phyloP scores from a whole-genome alignment of 2,113 vertebrate genomes.

The Trichechus manatus region DNA sequence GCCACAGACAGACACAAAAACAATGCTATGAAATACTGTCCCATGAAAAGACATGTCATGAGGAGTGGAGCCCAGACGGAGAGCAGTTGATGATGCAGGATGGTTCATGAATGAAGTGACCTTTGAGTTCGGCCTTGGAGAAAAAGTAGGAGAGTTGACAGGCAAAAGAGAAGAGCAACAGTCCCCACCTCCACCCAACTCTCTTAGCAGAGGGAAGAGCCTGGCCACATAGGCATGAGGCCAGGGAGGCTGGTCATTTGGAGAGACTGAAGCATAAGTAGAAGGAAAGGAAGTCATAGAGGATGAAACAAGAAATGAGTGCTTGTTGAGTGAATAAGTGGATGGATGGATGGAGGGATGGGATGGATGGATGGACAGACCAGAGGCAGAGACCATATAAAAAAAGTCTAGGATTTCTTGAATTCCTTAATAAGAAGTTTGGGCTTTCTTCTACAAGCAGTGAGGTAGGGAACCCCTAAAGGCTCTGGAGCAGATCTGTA shows the following conservation, averaged over 20 bases:
- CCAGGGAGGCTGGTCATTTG: background rate
- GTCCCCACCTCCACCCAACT: no score
- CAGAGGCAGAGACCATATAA: background rate
- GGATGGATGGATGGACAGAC: background rate
- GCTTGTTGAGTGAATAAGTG: background rate
- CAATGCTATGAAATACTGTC: background rate
- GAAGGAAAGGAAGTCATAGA: background rate
- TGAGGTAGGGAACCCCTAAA: background rate
- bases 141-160: background rate
- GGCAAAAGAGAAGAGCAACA: background rate
- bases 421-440: background rate
- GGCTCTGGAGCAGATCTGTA: background rate
- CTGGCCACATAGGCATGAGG: background rate
- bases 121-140: conserved; percentile 51
- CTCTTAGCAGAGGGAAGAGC: background rate
- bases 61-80: background rate
- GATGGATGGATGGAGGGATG: background rate
- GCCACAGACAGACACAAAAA: background rate
- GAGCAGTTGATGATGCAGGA: background rate
- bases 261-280: background rate
- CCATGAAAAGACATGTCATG: background rate
- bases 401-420: background rate
- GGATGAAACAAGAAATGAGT: background rate
- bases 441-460: conserved; percentile 16
- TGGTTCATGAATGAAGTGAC: background rate